Percentiles rank a stretch among this genome's conserved stretches.
Conservation (phyloP, 1,140 invertebrate species). For the Proales similis region DNA sequence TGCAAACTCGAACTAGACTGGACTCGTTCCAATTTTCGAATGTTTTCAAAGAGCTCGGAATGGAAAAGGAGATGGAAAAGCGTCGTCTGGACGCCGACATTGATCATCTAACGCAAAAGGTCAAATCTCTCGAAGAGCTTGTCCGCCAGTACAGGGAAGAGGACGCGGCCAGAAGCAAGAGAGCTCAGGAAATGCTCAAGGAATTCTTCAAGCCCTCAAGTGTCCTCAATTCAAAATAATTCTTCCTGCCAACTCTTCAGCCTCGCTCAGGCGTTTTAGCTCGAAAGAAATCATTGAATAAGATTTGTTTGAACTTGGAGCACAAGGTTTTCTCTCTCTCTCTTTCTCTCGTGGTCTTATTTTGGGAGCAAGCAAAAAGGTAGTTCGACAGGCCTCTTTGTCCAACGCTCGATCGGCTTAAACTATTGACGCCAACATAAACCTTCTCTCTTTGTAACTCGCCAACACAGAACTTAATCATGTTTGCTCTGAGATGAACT, state of each 20-base stretch:
- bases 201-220: slow-evolving; percentile 30
- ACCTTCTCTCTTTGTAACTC: too few relatives aligned
- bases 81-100: slow-evolving; percentile 2
- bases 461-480: too few relatives aligned
- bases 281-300: too few relatives aligned
- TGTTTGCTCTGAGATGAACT: too few relatives aligned
- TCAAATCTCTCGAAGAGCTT: slow-evolving; percentile 23
- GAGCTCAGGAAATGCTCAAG: slow-evolving; percentile 26
- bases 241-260: too few relatives aligned
- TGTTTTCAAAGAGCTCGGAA: neutral
- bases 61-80: slow-evolving; percentile 33
- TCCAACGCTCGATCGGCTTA: too few relatives aligned
- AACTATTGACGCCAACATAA: too few relatives aligned
- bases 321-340: neutral
- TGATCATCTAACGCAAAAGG: slow-evolving; percentile 14
- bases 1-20: neutral
- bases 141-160: slow-evolving; percentile 22
- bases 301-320: neutral
- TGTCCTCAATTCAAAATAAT: too few relatives aligned
- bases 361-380: too few relatives aligned
- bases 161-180: slow-evolving; percentile 22
- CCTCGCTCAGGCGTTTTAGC: too few relatives aligned
- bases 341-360: too few relatives aligned
- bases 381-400: too few relatives aligned
- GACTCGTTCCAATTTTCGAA: neutral